Conservation (phyloP, 2,888 invertebrate genomes). For the Drosophila leonis region DNA sequence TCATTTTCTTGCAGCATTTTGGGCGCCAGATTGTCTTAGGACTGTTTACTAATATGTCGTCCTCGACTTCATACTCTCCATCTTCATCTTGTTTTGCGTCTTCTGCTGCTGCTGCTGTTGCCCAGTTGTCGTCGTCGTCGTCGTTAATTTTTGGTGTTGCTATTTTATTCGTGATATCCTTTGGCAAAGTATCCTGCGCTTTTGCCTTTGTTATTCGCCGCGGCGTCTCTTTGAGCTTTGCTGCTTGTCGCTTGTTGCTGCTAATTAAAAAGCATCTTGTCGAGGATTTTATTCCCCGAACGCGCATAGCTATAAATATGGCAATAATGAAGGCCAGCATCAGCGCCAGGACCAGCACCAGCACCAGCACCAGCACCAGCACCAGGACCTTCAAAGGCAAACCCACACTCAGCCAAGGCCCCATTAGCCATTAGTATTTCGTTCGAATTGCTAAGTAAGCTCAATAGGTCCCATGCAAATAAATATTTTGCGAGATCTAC, state of each 20-base stretch:
- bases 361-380: neutral
- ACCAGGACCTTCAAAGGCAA: constrained; percentile 15
- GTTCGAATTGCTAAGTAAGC: constrained; percentile 1
- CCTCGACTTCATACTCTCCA: constrained; percentile 11
- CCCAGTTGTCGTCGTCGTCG: constrained; percentile 21
- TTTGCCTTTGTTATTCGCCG: constrained; percentile 47
- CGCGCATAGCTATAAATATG: constrained; percentile 27
- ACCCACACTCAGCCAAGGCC: neutral
- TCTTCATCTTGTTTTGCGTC: constrained; percentile 14
- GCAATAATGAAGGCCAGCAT: constrained; percentile 38
- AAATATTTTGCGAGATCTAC: neutral
- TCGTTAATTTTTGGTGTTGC: constrained; percentile 43
- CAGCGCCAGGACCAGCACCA: constrained; percentile 10
- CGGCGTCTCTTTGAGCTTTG: constrained; percentile 26
- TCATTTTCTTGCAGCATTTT: constrained; percentile 68
- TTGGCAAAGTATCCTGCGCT: constrained; percentile 39
- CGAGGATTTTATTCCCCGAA: constrained; percentile 22
- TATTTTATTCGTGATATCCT: constrained; percentile 37
- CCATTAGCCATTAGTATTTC: constrained; percentile 5
- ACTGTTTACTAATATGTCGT: constrained; percentile 48
- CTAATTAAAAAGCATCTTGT: constrained; percentile 72
- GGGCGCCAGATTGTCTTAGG: constrained; percentile 45
- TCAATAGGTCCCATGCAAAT: neutral
- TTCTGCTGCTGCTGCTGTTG: constrained; percentile 4
- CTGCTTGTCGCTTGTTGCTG: constrained; percentile 60